Base-by-base conservation (phyloP, 2,797 vertebrate genomes). In the Sebastes minor region DNA sequence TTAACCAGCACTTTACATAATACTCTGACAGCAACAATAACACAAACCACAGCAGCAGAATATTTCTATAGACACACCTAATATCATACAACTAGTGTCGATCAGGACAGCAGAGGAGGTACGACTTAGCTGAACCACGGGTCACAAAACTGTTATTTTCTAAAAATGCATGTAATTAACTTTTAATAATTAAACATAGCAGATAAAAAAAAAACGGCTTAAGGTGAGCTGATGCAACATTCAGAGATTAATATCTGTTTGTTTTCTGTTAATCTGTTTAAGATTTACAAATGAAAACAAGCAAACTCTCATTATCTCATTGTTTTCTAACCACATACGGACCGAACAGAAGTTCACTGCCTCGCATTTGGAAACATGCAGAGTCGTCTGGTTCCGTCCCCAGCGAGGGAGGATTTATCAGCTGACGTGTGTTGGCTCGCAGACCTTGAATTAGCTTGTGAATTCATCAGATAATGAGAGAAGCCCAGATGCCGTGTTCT, bases 401-500 rank as follows among this genome's bases (percentile, higher is more conserved):
- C 38, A 59, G 59, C 1, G 33, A 75, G 27, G 33, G 33, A 64
- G 63, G 74, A 23, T 27, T 42, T 2, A 64, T 68, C 62, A 3
- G 78, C 70, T 55, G 79, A 53, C 7, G 10, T 35, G 59, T 2
- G 22, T 2, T 20, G 30, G 59, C 78, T 56, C 65, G 1, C 75
- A 27, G 81, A 72, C 67, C 62, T 67, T 28, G 70, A 78, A 72
- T 74, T 28, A 74, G 69, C 68, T 53, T 2, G 18, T 76, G 67
- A 73, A 64, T 65, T 70, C 14, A 18, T 38, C 55, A 72, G 80
- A 82, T 74, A 80, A 64, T n/a, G 28, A 65, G 77, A 64, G 74
- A 61, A 68, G 61, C 25, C 57, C 77, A 83, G 69, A 76, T 74
- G 86, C 62, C 1, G 38, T 6, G 76, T 79, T 88, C 82, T 62